Base-by-base conservation (phyloP, 2,888 invertebrate species). In the Thymelicus acteon region DNA sequence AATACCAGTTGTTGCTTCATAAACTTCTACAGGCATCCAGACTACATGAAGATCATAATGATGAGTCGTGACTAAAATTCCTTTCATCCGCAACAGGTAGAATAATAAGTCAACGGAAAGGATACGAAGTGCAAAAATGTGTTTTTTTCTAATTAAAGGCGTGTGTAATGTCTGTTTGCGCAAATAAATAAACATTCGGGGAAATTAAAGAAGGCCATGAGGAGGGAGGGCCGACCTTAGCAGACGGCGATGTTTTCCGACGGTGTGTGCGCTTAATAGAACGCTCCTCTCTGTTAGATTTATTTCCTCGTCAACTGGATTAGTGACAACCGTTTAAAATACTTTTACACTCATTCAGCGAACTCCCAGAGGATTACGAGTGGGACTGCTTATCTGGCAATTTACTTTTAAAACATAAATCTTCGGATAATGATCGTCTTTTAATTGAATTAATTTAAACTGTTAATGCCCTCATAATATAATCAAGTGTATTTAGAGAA, bases 121-220 rank as follows among this genome's bases (percentile, higher is more conserved):
- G 73, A 75, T 61, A 73, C 71, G 75, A 72, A 75, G 75, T 78
- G 81, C 79, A 84, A 78, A 79, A 69, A 75, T 77, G 75, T 73
- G 75, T 15, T 52, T 60, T 40, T 67, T 58, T 63, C 44, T 63
- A 69, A 10, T 77, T 82, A 84, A 81, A 84, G 84, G 83, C 79
- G 84, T 87, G 85, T 85, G 86, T 80, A 85, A 86, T 80, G 81
- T 78, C 82, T 85, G 83, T 83, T 85, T 83, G 85, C 82, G 77
- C 83, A 79, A 87, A 89, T 90, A 90, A 89, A 89, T 88, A 90
- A 88, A 90, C 88, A 88, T 86, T 85, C 82, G 82, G 82, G 79
- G 82, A 88, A 91, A 90, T 90, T 90, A 90, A 88, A 88, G 84
- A 84, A 86, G 83, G 84, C 52, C 12, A 5, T 79, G 79, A 79